Conservation (phyloP, 2,888 invertebrate genomes). For the Mythimna pallens region DNA sequence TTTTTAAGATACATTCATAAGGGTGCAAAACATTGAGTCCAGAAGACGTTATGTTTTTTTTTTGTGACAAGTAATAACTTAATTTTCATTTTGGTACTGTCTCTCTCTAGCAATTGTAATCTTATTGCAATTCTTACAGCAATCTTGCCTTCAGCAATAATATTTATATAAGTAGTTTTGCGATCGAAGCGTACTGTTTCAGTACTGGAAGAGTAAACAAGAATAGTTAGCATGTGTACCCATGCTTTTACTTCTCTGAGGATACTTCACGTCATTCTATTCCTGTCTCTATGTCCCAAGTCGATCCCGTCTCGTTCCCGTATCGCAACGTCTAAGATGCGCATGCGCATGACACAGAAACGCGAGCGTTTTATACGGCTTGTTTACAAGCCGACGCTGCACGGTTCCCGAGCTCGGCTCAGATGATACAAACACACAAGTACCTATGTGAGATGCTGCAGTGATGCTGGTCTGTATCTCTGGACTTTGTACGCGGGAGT, state of each 20-base stretch:
- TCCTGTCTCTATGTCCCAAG: neutral
- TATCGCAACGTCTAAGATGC: conserved; percentile 26
- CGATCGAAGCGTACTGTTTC: too few relatives aligned
- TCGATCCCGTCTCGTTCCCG: conserved; percentile 46
- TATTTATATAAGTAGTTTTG: too few relatives aligned
- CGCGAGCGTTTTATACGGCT: conserved; percentile 63
- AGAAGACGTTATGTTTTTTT: too few relatives aligned
- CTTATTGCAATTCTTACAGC: too few relatives aligned
- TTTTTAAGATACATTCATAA: too few relatives aligned
- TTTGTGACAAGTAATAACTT: too few relatives aligned
- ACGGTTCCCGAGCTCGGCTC: conserved; percentile 49
- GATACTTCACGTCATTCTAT: too few relatives aligned
- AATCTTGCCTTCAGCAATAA: too few relatives aligned
- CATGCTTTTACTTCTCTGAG: neutral
- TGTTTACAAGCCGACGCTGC: conserved; percentile 64
- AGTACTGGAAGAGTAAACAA: neutral
- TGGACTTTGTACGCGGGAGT: conserved; percentile 13
- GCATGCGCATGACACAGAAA: conserved; percentile 65
- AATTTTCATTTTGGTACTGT: too few relatives aligned
- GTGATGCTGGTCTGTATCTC: conserved; percentile 36
- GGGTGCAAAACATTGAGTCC: too few relatives aligned
- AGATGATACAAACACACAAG: conserved; percentile 49
- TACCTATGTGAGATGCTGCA: conserved; percentile 44
- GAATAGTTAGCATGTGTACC: neutral
- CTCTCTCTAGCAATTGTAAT: too few relatives aligned